Percentiles rank a stretch among this genome's conserved stretches.
Evolutionary conservation across 2,888 invertebrate species (phyloP).

Genomic region (Tortrix viridana): DNA sequence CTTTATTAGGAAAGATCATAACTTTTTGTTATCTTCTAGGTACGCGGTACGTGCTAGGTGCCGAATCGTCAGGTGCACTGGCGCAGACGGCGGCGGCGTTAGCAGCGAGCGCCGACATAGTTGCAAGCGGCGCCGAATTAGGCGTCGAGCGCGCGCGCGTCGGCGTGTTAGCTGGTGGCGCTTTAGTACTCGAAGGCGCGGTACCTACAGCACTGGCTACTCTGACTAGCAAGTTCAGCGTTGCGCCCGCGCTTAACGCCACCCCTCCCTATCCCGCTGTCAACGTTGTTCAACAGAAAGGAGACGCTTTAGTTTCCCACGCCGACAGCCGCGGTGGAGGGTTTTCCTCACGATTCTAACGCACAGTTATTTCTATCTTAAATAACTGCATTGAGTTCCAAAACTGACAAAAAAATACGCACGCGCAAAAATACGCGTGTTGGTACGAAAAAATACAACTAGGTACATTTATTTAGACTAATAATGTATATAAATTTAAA

Average conservation of each 20-base stretch:
- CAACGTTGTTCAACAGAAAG: constrained; percentile 87
- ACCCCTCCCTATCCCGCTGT: constrained; percentile 57
- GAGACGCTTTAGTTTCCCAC: constrained; percentile 86
- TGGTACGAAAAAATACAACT: too few species aligned
- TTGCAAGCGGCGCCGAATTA: constrained; percentile 39
- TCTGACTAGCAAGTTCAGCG: not conserved
- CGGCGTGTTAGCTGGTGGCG: constrained; percentile 44
- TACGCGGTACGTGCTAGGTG: constrained; percentile 69
- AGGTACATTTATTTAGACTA: too few species aligned
- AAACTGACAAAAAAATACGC: too few species aligned
- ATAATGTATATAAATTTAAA: too few species aligned
- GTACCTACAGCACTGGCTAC: constrained; percentile 42
- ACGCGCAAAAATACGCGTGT: too few species aligned
- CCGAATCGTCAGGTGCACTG: constrained; percentile 60
- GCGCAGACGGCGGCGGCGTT: constrained; percentile 55
- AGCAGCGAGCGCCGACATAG: constrained; percentile 44
- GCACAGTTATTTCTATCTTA: not conserved
- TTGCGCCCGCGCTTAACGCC: constrained; percentile 36
- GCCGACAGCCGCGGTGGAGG: constrained; percentile 90
- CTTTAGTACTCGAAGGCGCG: constrained; percentile 43
- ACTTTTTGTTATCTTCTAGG: constrained; percentile 53
- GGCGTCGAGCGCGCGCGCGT: constrained; percentile 52
- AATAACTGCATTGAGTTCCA: too few species aligned
- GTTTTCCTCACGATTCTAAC: constrained; percentile 86
- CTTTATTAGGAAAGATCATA: too few species aligned